Base-by-base conservation (phyloP, 2,113 vertebrate genomes). In the Mus pahari region DNA sequence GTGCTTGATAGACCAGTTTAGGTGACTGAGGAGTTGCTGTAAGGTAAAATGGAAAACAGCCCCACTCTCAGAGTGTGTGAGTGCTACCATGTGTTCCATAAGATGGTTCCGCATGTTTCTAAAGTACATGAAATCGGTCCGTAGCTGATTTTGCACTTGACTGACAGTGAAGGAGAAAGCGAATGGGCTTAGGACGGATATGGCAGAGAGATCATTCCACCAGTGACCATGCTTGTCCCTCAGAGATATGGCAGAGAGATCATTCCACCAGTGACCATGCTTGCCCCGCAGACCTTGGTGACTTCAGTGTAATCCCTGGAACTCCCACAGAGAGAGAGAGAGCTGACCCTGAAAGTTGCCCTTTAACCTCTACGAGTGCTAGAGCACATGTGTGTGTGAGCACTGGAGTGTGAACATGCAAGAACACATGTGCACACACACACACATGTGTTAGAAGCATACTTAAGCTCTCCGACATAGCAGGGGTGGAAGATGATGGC, bases 1-100 rank as follows among this genome's bases (percentile, higher is more conserved):
- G 26, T 28, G 22, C 64, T 4, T 45, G 10, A 48, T 87, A 92
- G 71, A 19, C 70, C 71, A 88, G 22, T 86, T 92, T 81, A 86
- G 62, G 24, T 91, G n/a, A 75, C 42, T 70, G 82, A 88, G 81
- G 64, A 86, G 91, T 91, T 75, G 55, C 89, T 2, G 66, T 45
- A 53, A 31, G 4, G 13, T 53, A 60, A 55, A 81, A 84, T 83
- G 36, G 79, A 33, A 8, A 55, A 62, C 10, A 53, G 12, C 12
- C 53, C 4, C 7, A 16, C 45, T 33, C 66, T 55, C 28, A 28
- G n/a, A 48, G 5, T 64, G 42, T 70, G 11, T 60, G n/a, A 62
- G 28, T 2, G 0, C 70, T 74, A 58, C 8, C 1, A 5, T 5
- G 7, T 53, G 22, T 20, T 3, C 45, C n/a, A 33, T 33, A 53